Base-by-base conservation (phyloP, 92 coral and sea anemone genomes). In the Porites rus region DNA sequence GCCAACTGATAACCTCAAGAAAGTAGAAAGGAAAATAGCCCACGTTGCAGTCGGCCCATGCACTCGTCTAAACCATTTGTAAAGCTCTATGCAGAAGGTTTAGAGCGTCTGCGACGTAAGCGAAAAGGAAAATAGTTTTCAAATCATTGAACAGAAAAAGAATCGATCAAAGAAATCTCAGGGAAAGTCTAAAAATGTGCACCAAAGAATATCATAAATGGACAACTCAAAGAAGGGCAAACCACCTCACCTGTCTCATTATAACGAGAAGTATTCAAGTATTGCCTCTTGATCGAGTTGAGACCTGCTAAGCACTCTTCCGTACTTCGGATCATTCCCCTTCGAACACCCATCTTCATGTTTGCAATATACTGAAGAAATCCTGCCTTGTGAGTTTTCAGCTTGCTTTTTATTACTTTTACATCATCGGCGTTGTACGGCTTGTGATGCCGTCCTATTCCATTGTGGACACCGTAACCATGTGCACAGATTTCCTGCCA, bases 261-360 rank as follows among this genome's bases (percentile, higher is more conserved):
- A 75, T 66, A 65, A 25, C 79, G 70, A 0, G 98, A 95, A 54
- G 90, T 88, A 11, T 93, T 87, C 51, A 91, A 87, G 84, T 87
- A 93, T 58, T 53, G 54, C 0, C 92, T 88, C 64, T 94, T 92
- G 67, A 96, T 88, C 10, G 97, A 78, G 84, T 96, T 77, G 3
- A 96, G 79, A 10, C 97, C 98, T 59, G 98, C 98, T 75, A 76
- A 70, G 20, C 98, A 96, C 25, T 92, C 92, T 46, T 90, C 95
- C 3, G 22, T 22, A 38, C 89, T 89, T 10, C 97, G 93, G 6
- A 96, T 66, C 98, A 96, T 96, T 17, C 98, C 98, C 65, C 78
- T 82, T 1, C 66, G 56, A 8, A 96, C 93, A 0, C 98, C 98
- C 86, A 90, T 87, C 76, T 88, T 94, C 96, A 95, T 91, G 77